Evolutionary conservation across 2,797 vertebrate species (phyloP).

Genomic region (Mus spretus): DNA sequence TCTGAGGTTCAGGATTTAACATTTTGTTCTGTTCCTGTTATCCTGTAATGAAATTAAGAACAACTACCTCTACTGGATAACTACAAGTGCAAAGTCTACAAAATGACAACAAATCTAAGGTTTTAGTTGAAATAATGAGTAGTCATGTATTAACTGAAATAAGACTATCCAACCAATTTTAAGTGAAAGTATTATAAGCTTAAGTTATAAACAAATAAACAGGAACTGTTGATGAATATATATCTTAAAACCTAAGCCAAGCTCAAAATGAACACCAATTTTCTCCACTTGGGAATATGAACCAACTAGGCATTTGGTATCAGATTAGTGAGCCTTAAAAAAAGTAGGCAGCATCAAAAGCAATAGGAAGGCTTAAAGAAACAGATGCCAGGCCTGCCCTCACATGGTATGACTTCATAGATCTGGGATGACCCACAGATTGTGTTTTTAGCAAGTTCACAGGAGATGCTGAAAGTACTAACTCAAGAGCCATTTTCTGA

Average conservation of each 20-base stretch:
- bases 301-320: neutral
- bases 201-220: neutral
- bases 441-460: neutral
- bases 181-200: neutral
- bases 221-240: neutral
- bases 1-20: neutral
- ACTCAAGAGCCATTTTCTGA: neutral
- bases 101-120: neutral
- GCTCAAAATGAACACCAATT: constrained; percentile 20
- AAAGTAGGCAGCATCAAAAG: neutral
- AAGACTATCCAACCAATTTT: neutral
- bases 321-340: neutral
- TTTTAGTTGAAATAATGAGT: neutral
- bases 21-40: neutral
- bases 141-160: neutral
- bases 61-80: neutral
- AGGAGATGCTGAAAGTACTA: neutral
- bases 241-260: neutral
- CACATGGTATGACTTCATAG: neutral
- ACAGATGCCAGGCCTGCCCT: neutral
- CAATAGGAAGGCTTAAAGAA: no score
- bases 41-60: neutral
- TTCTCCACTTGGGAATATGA: neutral
- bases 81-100: neutral
- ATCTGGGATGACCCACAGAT: neutral